Base-by-base conservation (phyloP, 2,888 invertebrate species). In the Hypselothyrea guttata region DNA sequence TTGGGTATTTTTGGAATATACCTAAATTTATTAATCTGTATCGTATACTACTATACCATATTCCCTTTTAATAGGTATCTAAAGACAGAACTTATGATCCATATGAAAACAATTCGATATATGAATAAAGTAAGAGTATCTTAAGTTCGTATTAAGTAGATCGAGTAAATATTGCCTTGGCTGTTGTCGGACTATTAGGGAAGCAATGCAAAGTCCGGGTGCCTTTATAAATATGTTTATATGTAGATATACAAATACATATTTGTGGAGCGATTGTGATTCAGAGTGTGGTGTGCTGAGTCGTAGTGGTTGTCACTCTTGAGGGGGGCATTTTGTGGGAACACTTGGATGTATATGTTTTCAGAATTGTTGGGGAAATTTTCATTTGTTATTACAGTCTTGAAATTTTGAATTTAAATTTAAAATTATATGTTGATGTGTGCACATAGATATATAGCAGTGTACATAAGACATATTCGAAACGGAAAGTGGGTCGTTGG, bases 351-450 rank as follows among this genome's bases (percentile, higher is more conserved):
- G 46, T 30, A 22, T 51, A 22, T 51, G 34, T 52, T 45, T 45
- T 12, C 13, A 34, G 27, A 64, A 46, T 41, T 41, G 8, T 51
- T 58, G 49, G 63, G 53, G 58, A 53, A 40, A 45, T 53, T 53
- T 65, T 47, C 33, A 46, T 66, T 56, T 75, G 55, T 58, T 66
- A 37, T 40, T 44, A 52, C 35, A 56, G 4, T 55, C 66, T 46
- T 15, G 40, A 71, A 53, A 64, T 30, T 38, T 22, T 57, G 48
- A 42, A 58, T 66, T 34, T 55, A 61, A 73, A 65, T 71, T 40
- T 27, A 41, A 47, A 53, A 51, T 68, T 68, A 47, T 59, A 48
- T 46, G 38, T n/a, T n/a, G n/a, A n/a, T 16, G 48, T 34, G 41
- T 34, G 13, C 12, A 37, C 35, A 35, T 1, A 35, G 1, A 35